phyloP scores from a whole-genome alignment of 2,797 vertebrate species.

The Gambelia wislizenii region DNA sequence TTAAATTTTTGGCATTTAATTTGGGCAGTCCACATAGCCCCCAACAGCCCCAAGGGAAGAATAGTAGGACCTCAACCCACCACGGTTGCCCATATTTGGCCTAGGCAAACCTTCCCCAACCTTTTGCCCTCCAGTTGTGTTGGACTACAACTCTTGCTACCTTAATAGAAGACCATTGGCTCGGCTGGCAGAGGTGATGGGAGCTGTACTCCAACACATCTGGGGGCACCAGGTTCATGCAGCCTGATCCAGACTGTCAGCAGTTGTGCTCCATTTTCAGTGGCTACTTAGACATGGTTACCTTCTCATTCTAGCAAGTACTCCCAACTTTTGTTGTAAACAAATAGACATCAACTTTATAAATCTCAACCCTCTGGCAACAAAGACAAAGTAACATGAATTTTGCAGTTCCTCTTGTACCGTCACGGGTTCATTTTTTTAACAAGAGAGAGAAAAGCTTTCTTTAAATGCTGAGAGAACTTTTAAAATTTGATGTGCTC shows the following conservation, averaged over 20 bases:
- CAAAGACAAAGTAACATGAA: not conserved
- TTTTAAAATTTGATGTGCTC: not conserved
- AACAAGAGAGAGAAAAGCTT: not conserved
- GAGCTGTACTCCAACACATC: too few species aligned
- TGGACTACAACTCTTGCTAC: too few species aligned
- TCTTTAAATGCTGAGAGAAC: not conserved
- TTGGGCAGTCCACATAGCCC: too few species aligned
- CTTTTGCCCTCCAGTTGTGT: too few species aligned
- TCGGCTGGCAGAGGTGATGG: too few species aligned
- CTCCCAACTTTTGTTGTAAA: not conserved
- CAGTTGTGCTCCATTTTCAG: not conserved
- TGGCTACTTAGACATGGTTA: slow-evolving; percentile 17
- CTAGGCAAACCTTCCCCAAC: too few species aligned
- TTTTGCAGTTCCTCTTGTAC: not conserved
- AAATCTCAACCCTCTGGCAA: not conserved
- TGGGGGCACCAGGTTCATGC: too few species aligned
- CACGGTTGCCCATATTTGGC: too few species aligned
- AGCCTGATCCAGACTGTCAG: not conserved
- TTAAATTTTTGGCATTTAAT: too few species aligned
- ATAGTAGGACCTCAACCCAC: too few species aligned
- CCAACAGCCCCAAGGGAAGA: too few species aligned
- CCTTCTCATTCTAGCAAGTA: slow-evolving; percentile 23
- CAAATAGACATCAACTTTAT: slow-evolving; percentile 21
- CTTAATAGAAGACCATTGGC: too few species aligned
- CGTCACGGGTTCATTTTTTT: not conserved